Base-by-base conservation (phyloP, 2,888 invertebrate genomes). In the Alviniconcha strummeri region DNA sequence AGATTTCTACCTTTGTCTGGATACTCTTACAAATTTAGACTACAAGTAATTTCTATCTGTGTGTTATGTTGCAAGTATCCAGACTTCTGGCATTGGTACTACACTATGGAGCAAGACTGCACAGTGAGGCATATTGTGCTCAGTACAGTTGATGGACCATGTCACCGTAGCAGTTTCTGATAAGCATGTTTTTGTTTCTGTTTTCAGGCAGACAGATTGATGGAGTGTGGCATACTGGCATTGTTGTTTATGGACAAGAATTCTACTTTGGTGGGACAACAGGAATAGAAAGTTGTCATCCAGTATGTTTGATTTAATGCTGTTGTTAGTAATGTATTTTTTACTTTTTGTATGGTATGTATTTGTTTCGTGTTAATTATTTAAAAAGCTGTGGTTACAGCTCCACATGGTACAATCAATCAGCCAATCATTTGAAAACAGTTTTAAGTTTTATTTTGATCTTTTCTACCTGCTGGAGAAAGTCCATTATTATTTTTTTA, bases 151-250 rank as follows among this genome's bases (percentile, higher is more conserved):
- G n/a, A 15, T 15, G 6, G 36, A 36, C 36, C 36, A 36, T 36
- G 36, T 36, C 36, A 36, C 36, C 36, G 3, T 36, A 36, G 36
- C 36, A 36, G 3, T 36, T 36, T 36, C 36, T 36, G 3, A 36
- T 36, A 36, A 36, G 36, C 36, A 36, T 83, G 17, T 36, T 36
- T 17, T 71, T 75, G n/a, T 36, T n/a, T n/a, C 11, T 4, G 54
- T 54, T 13, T 17, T 11, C 84, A 98, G 98, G 97, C 75, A 96
- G 96, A 90, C 96, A 96, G 91, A 95, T 98, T 87, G 97, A 98
- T 91, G 98, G 98, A 84, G 96, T 98, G 91, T 98, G 98, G 98
- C 98, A 98, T 94, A 98, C 98, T n/a, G 96, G 92, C 8, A 95
- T 98, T 86, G 97, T 98, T 87, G 97, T 96, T 19, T 97, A 96